phyloP scores from a whole-genome alignment of 1,140 invertebrate genomes.

The Caerostris darwini region DNA sequence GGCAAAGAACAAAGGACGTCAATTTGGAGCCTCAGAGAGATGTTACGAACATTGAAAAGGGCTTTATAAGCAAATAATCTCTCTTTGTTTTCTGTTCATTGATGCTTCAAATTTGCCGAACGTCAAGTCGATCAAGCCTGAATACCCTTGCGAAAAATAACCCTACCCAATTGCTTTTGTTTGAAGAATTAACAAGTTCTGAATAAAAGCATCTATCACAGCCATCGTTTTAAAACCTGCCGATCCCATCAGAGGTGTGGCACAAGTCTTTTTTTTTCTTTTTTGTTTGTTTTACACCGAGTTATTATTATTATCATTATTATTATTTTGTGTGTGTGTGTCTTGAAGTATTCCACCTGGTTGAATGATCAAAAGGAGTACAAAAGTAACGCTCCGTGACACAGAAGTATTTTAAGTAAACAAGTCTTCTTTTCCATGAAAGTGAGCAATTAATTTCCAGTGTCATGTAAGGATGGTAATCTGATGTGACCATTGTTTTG shows the following conservation, averaged over 20 bases:
- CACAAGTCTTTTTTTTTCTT: not conserved
- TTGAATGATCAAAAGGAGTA: not conserved
- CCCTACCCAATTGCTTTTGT: not conserved
- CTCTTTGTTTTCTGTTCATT: conserved; percentile 26
- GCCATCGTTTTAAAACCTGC: not conserved
- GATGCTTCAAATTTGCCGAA: conserved; percentile 26
- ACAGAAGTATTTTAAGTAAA: conserved; percentile 19
- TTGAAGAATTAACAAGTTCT: conserved; percentile 42
- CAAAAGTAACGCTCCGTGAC: not conserved
- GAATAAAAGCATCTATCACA: not conserved
- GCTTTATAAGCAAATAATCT: not conserved
- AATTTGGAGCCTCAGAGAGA: not conserved
- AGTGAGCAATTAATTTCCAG: not conserved
- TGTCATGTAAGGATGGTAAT: not conserved
- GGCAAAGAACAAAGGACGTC: not conserved
- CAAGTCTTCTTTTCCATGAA: not conserved
- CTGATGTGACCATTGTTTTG: not conserved
- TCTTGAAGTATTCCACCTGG: not conserved
- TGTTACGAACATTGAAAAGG: not conserved
- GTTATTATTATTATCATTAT: no score
- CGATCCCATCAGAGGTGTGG: not conserved
- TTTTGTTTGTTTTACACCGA: not conserved
- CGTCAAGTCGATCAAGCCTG: not conserved
- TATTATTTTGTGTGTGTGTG: not conserved
- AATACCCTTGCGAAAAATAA: not conserved